Evolutionary conservation across 2,113 vertebrate species (phyloP), one percentile per base, ranked within the genome.

Genomic region (Cynoglossus semilaevis): DNA sequence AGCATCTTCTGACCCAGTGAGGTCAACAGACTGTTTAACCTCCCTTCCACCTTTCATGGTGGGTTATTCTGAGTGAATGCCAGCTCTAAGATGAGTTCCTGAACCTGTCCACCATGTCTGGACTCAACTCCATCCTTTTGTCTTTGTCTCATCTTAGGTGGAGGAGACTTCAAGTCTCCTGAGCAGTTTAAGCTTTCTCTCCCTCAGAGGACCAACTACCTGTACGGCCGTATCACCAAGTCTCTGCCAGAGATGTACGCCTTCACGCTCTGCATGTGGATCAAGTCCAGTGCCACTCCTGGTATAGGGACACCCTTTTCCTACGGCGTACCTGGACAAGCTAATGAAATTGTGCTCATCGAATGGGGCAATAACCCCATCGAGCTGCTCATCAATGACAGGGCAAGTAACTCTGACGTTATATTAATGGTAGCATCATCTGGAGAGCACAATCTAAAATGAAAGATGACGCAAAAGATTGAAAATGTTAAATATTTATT

Each of bases 281-380:
- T 99, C 68, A 94, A 94, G 63, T 96, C 97, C 16, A 93, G 93
- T 0, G 93, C 94, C 45, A 94, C 90, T 0, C 95, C 95, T 0
- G 95, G 96, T 2, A 94, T 98, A 1, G 97, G 97, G 60, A 98
- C 97, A 0, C 97, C 96, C 0, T 99, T 99, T 88, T 98, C 97
- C 0, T 98, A 99, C 0, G 97, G 96, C 0, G 96, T 98, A 4
- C 93, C 95, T 0, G 96, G 95, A 6, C 97, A 99, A 74, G 94
- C 97, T 36, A 99, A 99, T 11, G 97, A 99, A 83, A 96, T 99
- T 0, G 97, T 98, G 67, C 91, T 99, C 41, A 99, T 99, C 5
- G 96, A 99, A 45, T 99, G 96, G 96, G 97, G 96, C 1, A 97
- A 96, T 71, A 98, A 98, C 77, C 96, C 96, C n/a, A 98, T 98